phyloP scores from a whole-genome alignment of 2,888 invertebrate genomes.

The Xylocampa areola region DNA sequence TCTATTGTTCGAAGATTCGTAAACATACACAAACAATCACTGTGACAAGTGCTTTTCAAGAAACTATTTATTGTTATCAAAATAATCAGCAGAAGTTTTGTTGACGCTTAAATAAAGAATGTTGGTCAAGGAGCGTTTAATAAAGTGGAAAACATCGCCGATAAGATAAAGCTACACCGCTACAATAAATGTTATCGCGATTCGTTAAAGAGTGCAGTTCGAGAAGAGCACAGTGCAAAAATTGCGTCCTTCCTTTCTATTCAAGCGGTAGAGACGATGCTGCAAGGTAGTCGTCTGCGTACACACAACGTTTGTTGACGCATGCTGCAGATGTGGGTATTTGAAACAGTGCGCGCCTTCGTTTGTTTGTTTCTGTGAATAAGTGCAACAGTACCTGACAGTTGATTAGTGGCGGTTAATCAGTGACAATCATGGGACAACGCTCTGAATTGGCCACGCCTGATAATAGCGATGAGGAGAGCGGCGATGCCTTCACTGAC shows the following conservation, averaged over 20 bases:
- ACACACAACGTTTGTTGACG: constrained; percentile 65
- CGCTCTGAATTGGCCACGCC: constrained; percentile 76
- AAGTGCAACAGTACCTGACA: constrained; percentile 63
- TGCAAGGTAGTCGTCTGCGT: constrained; percentile 61
- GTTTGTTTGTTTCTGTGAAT: constrained; percentile 70
- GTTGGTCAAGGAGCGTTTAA: constrained; percentile 72
- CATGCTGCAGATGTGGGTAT: constrained; percentile 70
- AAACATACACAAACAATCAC: constrained; percentile 55
- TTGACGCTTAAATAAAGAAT: constrained; percentile 71
- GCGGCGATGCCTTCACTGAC: constrained; percentile 85
- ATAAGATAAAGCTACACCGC: constrained; percentile 78
- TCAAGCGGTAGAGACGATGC: constrained; percentile 63
- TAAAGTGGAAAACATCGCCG: constrained; percentile 78
- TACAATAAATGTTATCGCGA: constrained; percentile 73
- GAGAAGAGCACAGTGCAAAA: constrained; percentile 68
- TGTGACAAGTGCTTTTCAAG: constrained; percentile 37
- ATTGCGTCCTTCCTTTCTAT: constrained; percentile 78
- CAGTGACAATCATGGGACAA: constrained; percentile 81
- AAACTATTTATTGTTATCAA: constrained; percentile 47
- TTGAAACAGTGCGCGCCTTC: constrained; percentile 67
- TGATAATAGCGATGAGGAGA: constrained; percentile 83
- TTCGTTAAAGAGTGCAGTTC: constrained; percentile 69
- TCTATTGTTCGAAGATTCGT: constrained; percentile 49
- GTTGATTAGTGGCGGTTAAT: constrained; percentile 62
- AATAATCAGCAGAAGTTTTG: constrained; percentile 45